phyloP scores from a whole-genome alignment of 2,113 vertebrate genomes.

The Chitala chitala region DNA sequence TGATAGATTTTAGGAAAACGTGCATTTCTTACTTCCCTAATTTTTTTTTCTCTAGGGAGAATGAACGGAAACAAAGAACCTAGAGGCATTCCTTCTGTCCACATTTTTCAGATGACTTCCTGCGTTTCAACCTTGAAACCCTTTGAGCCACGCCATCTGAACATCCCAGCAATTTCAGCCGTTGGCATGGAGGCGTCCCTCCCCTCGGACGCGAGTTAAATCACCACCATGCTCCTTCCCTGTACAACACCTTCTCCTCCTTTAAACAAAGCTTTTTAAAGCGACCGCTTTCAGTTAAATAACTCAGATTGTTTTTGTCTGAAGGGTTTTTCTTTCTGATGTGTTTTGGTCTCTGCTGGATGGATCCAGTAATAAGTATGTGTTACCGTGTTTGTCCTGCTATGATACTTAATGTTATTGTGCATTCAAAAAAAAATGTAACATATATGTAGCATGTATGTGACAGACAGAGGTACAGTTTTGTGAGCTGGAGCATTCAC shows the following conservation, averaged over 20 bases:
- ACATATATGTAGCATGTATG: too few relatives aligned
- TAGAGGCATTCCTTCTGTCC: neutral
- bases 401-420: too few relatives aligned
- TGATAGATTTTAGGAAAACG: neutral
- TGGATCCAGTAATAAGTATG: too few relatives aligned
- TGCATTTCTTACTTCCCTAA: neutral
- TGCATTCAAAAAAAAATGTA: too few relatives aligned
- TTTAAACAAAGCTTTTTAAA: neutral
- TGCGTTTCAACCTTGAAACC: neutral
- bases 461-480: too few relatives aligned
- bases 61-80: neutral
- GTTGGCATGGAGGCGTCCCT: neutral
- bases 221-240: neutral
- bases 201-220: neutral
- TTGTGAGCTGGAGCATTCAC: neutral
- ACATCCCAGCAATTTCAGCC: neutral
- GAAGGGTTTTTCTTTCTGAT: neutral
- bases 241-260: too few relatives aligned
- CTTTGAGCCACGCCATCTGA: neutral
- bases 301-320: neutral
- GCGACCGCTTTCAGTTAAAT: neutral
- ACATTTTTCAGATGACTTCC: neutral
- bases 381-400: too few relatives aligned
- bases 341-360: too few relatives aligned
- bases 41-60: neutral